A percentile compares a stretch with the other conserved stretches of the same genome.
Evolutionary conservation across 2,888 invertebrate genomes (phyloP).

Genomic region (Salticus scenicus): DNA sequence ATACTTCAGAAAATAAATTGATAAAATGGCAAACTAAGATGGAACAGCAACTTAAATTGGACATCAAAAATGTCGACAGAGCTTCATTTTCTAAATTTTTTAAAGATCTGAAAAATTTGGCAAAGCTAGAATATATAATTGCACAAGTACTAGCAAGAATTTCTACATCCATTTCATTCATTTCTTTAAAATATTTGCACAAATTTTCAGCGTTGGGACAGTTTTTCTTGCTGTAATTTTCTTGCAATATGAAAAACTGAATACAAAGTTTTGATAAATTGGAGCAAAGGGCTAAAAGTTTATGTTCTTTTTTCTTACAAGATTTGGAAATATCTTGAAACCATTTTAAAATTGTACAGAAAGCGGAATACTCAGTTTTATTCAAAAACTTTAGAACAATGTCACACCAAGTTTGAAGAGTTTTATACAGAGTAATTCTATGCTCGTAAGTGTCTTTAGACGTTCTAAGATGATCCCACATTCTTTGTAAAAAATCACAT

Average conservation of each 20-base stretch:
- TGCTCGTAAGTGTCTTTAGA: neutral
- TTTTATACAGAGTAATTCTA: slow-evolving; percentile 23
- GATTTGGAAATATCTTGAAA: slow-evolving; percentile 4
- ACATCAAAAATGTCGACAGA: neutral
- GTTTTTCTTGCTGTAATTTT: neutral
- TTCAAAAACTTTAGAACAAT: slow-evolving; percentile 23
- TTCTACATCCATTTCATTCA: neutral
- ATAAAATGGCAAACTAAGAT: slow-evolving; percentile 10
- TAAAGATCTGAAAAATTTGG: neutral
- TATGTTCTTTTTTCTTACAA: neutral
- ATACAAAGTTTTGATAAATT: slow-evolving; percentile 7
- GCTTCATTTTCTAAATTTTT: neutral
- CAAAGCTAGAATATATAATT: slow-evolving; percentile 23
- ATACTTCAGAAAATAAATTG: slow-evolving; percentile 10
- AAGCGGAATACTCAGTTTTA: neutral
- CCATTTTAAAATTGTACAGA: neutral
- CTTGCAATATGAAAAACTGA: slow-evolving; percentile 21
- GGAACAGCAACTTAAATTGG: slow-evolving; percentile 5
- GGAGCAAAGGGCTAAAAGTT: slow-evolving; percentile 19
- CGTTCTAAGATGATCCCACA: slow-evolving; percentile 5
- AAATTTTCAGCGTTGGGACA: neutral
- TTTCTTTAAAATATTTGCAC: neutral
- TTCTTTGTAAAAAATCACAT: slow-evolving; percentile 20
- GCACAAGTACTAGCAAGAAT: slow-evolving; percentile 6
- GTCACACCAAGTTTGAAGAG: slow-evolving; percentile 17